Evolutionary conservation across 2,888 invertebrate genomes (phyloP).

Genomic region (Anarsia innoxiella): DNA sequence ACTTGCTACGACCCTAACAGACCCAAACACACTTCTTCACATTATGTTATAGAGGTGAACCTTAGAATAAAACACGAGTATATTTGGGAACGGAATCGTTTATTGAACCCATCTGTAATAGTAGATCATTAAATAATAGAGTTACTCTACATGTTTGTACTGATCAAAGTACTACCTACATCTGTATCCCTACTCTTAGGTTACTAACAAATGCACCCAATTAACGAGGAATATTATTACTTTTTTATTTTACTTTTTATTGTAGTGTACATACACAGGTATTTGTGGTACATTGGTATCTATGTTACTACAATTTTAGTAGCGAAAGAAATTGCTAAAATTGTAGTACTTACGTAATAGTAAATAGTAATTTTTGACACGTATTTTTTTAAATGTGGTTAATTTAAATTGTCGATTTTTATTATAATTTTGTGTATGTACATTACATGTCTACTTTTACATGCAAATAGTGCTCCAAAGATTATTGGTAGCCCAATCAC

Average conservation of each 20-base stretch:
- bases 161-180: slow-evolving; percentile 72
- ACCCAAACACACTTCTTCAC: too few species aligned
- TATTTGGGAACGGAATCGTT: slow-evolving; percentile 72
- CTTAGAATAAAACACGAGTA: slow-evolving; percentile 43
- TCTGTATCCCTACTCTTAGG: slow-evolving; percentile 59
- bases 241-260: slow-evolving; percentile 19
- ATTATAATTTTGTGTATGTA: too few species aligned
- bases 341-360: too few species aligned
- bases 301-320: too few species aligned
- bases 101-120: slow-evolving; percentile 73
- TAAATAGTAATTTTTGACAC: too few species aligned
- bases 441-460: slow-evolving; percentile 17
- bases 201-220: slow-evolving; percentile 58
- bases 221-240: slow-evolving; percentile 31
- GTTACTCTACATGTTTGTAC: slow-evolving; percentile 71
- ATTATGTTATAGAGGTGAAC: too few species aligned
- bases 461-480: slow-evolving; percentile 43
- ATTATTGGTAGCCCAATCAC: slow-evolving; percentile 59
- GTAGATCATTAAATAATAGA: slow-evolving; percentile 69
- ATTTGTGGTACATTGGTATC: too few species aligned
- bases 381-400: too few species aligned
- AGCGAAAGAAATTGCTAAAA: too few species aligned
- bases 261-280: not conserved
- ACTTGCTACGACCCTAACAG: too few species aligned
- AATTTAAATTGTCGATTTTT: too few species aligned